Evolutionary conservation across 2,888 invertebrate species (phyloP).

Genomic region (Agrypnus murinus): DNA sequence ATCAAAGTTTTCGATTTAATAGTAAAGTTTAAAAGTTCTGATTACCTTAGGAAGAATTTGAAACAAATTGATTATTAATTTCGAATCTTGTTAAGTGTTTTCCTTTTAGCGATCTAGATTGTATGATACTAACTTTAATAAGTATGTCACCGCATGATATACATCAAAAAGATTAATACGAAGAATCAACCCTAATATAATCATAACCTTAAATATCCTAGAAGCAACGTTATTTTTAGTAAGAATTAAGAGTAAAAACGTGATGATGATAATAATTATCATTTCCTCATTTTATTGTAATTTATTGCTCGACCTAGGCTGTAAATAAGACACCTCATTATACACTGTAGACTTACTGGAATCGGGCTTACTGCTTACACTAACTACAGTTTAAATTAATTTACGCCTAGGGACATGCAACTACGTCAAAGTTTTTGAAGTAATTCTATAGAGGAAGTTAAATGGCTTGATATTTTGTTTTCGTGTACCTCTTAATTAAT

Average conservation of each 20-base stretch:
- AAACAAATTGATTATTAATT: neutral
- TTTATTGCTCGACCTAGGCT: conserved; percentile 32
- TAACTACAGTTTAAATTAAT: conserved; percentile 41
- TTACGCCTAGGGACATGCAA: conserved; percentile 41
- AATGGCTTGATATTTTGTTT: conserved; percentile 53
- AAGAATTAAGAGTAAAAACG: too few species aligned
- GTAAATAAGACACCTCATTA: conserved; percentile 43
- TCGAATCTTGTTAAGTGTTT: too few species aligned
- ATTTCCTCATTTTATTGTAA: conserved; percentile 33
- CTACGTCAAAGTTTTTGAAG: conserved; percentile 40
- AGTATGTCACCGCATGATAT: too few species aligned
- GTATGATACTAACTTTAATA: too few species aligned
- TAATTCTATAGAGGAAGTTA: conserved; percentile 50
- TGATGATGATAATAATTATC: too few species aligned
- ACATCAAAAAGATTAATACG: too few species aligned
- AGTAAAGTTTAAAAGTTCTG: neutral
- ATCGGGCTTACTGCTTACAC: conserved; percentile 31
- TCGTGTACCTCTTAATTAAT: conserved; percentile 52
- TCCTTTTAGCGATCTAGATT: too few species aligned
- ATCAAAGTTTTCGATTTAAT: neutral
- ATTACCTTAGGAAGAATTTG: conserved; percentile 6
- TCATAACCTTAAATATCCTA: too few species aligned
- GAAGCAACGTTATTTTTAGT: too few species aligned
- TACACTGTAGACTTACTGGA: conserved; percentile 36
- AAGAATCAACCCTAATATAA: too few species aligned